Evolutionary conservation across 2,797 vertebrate species (phyloP).

Genomic region (Melanotaenia trifasciata): DNA sequence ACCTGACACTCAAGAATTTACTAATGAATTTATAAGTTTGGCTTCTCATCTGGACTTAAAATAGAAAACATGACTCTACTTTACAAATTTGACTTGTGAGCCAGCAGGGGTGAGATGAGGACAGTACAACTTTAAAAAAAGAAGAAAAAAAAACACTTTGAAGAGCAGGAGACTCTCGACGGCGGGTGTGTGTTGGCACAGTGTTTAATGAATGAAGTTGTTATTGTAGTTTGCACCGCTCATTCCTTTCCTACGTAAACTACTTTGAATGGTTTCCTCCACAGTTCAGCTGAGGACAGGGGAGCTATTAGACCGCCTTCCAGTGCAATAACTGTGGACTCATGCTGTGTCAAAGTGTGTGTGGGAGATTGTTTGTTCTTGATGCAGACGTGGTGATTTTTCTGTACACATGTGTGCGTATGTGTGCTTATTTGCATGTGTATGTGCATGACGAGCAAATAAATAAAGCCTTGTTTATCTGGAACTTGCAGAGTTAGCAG

Average conservation of each 20-base stretch:
- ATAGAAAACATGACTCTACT: conserved; percentile 37
- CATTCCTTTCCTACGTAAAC: conserved; percentile 45
- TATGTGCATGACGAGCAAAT: conserved; percentile 39
- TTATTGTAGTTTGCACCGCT: conserved; percentile 40
- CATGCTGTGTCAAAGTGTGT: conserved; percentile 51
- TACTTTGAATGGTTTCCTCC: conserved; percentile 46
- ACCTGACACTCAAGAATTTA: background rate
- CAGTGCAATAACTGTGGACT: conserved; percentile 55
- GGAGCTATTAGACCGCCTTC: conserved; percentile 54
- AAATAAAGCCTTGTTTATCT: conserved; percentile 59
- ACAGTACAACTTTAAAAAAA: conserved; percentile 44
- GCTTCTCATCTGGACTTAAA: conserved; percentile 33
- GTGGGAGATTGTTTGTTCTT: conserved; percentile 56
- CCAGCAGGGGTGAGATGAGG: conserved; percentile 72
- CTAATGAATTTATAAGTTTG: conserved; percentile 11
- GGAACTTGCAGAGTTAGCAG: conserved; percentile 19
- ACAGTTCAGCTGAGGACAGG: conserved; percentile 75
- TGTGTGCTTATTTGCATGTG: conserved; percentile 24
- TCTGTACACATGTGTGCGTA: conserved; percentile 12
- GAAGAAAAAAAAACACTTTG: conserved; percentile 23
- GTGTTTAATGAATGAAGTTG: conserved; percentile 63
- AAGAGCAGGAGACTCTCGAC: conserved; percentile 47
- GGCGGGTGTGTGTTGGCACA: conserved; percentile 42
- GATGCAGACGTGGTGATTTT: conserved; percentile 47
- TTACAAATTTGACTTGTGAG: conserved; percentile 13